Evolutionary conservation across 1,140 invertebrate genomes (phyloP).

Genomic region (Solenopsis invicta): DNA sequence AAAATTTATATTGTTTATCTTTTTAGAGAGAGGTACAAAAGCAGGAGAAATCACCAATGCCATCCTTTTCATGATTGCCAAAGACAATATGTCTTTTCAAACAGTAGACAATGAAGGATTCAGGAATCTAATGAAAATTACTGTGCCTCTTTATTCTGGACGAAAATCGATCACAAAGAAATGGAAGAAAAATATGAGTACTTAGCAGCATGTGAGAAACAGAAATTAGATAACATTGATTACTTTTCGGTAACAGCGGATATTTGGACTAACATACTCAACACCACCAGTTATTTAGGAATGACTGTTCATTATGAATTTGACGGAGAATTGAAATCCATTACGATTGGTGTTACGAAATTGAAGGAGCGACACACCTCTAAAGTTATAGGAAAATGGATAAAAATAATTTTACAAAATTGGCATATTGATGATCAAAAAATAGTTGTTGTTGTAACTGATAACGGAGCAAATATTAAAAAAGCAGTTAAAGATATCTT

Average conservation of each 20-base stretch:
- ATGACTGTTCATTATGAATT: neutral
- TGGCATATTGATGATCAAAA: neutral
- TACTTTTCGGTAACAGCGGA: neutral
- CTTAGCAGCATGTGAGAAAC: neutral
- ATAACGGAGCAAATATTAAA: constrained; percentile 4
- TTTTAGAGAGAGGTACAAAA: constrained; percentile 21
- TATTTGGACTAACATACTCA: constrained; percentile 4
- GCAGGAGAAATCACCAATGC: constrained; percentile 24
- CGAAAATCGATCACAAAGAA: constrained; percentile 4
- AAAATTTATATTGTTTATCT: neutral
- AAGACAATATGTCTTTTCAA: neutral
- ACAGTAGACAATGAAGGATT: constrained; percentile 17
- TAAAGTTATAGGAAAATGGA: neutral
- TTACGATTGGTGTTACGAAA: constrained; percentile 10
- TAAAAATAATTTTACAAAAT: neutral
- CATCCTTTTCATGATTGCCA: constrained; percentile 17
- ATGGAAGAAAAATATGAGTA: constrained; percentile 28
- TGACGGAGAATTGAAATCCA: constrained; percentile 1
- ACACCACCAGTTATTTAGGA: constrained; percentile 24
- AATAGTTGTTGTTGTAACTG: neutral
- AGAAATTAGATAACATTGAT: constrained; percentile 21
- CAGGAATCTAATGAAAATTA: constrained; percentile 25
- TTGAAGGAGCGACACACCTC: constrained; percentile 22
- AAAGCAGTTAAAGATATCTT: neutral
- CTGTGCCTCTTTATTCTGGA: neutral